Evolutionary conservation across 2,888 invertebrate genomes (phyloP), one percentile per base, ranked within the genome.

Genomic region (Pycnomerus fuliginosus): DNA sequence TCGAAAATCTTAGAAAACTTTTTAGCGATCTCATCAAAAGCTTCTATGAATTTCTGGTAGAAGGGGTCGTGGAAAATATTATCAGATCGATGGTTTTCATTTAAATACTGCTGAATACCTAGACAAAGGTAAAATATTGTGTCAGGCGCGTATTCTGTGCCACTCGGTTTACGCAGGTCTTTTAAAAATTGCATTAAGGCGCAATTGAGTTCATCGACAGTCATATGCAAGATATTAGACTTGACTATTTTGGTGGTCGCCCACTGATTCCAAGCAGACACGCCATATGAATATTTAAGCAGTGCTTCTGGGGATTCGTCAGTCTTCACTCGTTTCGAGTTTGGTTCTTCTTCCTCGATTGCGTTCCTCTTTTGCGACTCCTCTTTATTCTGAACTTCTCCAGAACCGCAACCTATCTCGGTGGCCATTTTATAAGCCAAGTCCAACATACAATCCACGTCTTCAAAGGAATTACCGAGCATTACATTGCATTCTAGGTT

Each of bases 211-310:
- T 92, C 91, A 60, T 89, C 89, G 0, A 90, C 84, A 0, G 88
- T 86, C 56, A 91, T 78, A 68, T 89, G 86, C n/a, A 91, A 69
- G 30, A 92, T 76, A 65, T 92, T 90, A 0, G 86, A 84, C 67
- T 89, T 89, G 69, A 89, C 89, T 79, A 67, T 88, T 86, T 90
- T 90, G 28, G 81, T 81, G 76, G 79, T 78, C 35, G 90, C 88
- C 91, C 91, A 92, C 61, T 90, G 87, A 55, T 85, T 84, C 90
- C 91, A 92, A 0, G 91, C 90, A 69, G 90, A 90, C 23, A 91
- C 87, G 38, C 91, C 91, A 62, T 90, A 87, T 5, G 88, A 88
- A 67, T 84, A 90, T 78, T 83, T 75, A 55, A 84, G 84, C 84
- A 86, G 84, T 59, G 85, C 84, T 2, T 84, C 85, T 64, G 87